Base-by-base conservation (phyloP, 2,797 vertebrate genomes). In the Pipistrellus pipistrellus region DNA sequence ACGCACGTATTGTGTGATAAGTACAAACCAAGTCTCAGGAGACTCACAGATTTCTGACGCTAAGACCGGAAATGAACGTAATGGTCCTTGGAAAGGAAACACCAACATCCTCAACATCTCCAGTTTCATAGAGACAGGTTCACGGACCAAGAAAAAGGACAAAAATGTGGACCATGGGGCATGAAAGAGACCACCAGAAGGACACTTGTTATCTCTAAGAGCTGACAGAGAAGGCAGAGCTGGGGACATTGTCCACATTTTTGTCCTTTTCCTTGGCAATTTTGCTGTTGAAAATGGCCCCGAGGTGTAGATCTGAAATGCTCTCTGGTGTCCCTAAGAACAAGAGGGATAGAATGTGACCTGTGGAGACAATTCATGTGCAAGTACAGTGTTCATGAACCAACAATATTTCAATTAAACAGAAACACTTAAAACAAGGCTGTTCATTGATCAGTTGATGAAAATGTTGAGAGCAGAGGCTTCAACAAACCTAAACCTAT, bases 361-460 rank as follows among this genome's bases (percentile, higher is more conserved):
- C 30, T 12, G 0, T 1, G 13, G 85, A 51, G n/a, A 41, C 71
- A 51, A 51, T 8, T 20, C 1, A 0, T 23, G 9, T 59, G 17
- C 1, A 51, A 55, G 6, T 55, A 23, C 23, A 14, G 2, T 41
- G 11, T 53, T n/a, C 46, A 35, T 17, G 20, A 66, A 8, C 23
- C 73, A 55, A 53, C 7, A 4, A 10, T 17, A 46, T 53, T 17
- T 82, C 44, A 30, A 32, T 55, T 53, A 30, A 32, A n/a, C 3
- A 14, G 44, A 84, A 66, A 53, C 44, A 81, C 25, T 30, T n/a
- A 6, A 35, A 80, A 32, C 5, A 2, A 55, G 25, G 12, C 66
- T 38, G 10, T 23, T 3, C 3, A 4, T 51, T 8, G 35, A 51
- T 87, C 8, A 3, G 20, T 7, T 62, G 44, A 2, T 83, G 44